Conservation (phyloP, 1,140 invertebrate genomes). For the Formica exsecta region DNA sequence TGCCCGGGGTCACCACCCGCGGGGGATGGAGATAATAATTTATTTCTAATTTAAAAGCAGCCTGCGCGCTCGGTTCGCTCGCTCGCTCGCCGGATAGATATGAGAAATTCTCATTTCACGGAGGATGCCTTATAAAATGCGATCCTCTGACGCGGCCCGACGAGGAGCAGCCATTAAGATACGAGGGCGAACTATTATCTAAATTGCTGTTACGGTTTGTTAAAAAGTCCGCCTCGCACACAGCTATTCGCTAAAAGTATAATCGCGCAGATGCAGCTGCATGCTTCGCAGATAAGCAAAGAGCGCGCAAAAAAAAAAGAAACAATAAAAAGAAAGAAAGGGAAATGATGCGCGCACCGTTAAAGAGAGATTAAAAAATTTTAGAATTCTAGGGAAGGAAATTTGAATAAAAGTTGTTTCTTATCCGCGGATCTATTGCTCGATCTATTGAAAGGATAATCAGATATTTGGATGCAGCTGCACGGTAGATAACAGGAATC, state of each 20-base stretch:
- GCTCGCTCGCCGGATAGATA: conserved; percentile 48
- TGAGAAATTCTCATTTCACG: conserved; percentile 64
- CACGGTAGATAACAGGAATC: background rate
- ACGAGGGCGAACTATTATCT: conserved; percentile 63
- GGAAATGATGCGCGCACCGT: background rate
- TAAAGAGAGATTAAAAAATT: conserved; percentile 40
- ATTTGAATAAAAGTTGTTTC: conserved; percentile 31
- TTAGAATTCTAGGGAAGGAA: conserved; percentile 25
- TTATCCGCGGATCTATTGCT: conserved; percentile 32
- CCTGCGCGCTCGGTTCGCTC: conserved; percentile 11
- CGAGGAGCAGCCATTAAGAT: conserved; percentile 58
- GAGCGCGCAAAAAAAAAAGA: background rate
- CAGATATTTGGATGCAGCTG: background rate
- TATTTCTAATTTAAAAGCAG: conserved; percentile 63
- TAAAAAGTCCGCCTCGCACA: conserved; percentile 55
- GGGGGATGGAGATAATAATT: conserved; percentile 54
- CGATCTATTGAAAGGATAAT: conserved; percentile 29
- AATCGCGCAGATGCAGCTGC: conserved; percentile 58
- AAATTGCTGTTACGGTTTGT: conserved; percentile 65
- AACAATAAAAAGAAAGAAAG: too few species aligned
- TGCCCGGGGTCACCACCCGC: background rate
- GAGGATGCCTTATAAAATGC: conserved; percentile 63
- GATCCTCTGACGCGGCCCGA: conserved; percentile 54
- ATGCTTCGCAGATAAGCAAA: conserved; percentile 44
- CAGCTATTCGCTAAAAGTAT: conserved; percentile 58